Evolutionary conservation across 2,888 invertebrate genomes (phyloP).

Genomic region (Nephrotoma appendiculata): DNA sequence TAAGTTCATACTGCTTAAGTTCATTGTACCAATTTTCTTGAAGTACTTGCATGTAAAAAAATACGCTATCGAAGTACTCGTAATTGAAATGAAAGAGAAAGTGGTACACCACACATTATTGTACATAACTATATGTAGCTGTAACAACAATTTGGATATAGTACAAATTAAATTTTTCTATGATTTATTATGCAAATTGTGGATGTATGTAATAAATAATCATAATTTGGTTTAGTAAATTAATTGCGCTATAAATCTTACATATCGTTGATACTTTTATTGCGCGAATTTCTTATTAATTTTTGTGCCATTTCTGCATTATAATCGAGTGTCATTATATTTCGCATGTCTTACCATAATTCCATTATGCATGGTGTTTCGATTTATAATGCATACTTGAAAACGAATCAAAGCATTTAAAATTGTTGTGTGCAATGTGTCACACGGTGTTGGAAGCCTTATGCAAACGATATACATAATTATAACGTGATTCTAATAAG

Average conservation of each 20-base stretch:
- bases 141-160: neutral
- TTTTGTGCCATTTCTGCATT: neutral
- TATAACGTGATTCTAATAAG: no score
- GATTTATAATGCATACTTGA: no score
- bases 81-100: neutral
- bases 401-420: neutral
- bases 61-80: neutral
- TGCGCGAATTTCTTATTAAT: neutral
- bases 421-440: neutral
- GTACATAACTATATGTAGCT: neutral
- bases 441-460: no score
- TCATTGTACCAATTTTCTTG: neutral
- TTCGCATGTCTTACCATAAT: neutral
- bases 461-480: no score
- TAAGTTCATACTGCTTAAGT: neutral
- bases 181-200: neutral
- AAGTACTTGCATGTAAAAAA: neutral
- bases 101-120: neutral
- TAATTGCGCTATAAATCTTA: neutral
- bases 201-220: neutral
- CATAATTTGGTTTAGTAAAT: neutral
- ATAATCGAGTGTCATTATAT: neutral
- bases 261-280: neutral
- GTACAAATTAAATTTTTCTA: neutral
- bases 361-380: neutral